phyloP scores from a whole-genome alignment of 1,140 invertebrate genomes.

The Cherax destructor region DNA sequence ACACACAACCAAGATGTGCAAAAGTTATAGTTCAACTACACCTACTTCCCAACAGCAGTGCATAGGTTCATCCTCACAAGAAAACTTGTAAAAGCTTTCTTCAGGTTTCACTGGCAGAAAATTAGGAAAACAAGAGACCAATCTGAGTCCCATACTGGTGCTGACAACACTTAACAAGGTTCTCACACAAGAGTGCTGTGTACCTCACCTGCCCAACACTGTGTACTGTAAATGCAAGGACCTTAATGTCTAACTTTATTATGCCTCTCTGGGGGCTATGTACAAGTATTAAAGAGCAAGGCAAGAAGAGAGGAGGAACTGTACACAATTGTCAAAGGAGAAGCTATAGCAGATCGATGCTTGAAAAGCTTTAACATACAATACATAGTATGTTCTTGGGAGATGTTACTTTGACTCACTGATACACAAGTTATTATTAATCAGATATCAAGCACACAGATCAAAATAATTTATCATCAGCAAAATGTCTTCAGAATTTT shows the following conservation, averaged over 20 bases:
- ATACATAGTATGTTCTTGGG: conserved; percentile 15
- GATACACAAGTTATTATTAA: background rate
- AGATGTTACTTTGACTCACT: conserved; percentile 14
- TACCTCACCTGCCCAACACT: conserved; percentile 46
- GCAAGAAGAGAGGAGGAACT: background rate
- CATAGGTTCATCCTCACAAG: background rate
- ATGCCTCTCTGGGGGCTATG: background rate
- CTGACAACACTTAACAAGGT: conserved; percentile 15
- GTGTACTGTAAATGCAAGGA: conserved; percentile 47
- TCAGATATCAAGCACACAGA: background rate
- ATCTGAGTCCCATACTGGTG: conserved; percentile 61
- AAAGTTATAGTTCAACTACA: background rate
- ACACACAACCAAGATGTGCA: background rate
- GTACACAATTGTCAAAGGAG: background rate
- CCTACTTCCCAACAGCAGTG: background rate
- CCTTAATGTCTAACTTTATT: background rate
- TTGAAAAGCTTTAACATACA: conserved; percentile 1
- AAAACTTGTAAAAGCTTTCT: too few species aligned
- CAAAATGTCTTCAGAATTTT: background rate
- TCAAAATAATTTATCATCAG: background rate
- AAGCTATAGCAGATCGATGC: conserved; percentile 10
- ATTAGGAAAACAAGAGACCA: conserved; percentile 29
- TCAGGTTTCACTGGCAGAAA: background rate
- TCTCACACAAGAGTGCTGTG: conserved; percentile 45
- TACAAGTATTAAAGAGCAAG: background rate